A percentile compares a stretch with the other conserved stretches of the same genome.
phyloP scores from a whole-genome alignment of 2,888 invertebrate species.

The Myopa tessellatipennis region DNA sequence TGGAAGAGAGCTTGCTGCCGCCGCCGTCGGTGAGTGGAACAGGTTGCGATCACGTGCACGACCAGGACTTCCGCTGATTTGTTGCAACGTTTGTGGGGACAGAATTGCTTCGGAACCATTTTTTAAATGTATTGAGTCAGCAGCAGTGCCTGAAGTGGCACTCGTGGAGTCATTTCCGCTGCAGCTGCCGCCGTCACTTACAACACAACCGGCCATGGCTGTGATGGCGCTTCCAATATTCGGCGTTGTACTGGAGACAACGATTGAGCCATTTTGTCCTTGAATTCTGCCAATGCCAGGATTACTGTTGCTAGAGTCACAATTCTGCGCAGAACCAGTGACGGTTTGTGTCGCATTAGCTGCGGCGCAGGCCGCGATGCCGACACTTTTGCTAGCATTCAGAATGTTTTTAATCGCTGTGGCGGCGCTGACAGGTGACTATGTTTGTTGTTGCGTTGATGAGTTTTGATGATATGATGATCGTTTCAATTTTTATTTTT shows the following conservation, averaged over 20 bases:
- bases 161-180: constrained; percentile 34
- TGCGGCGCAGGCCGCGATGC: constrained; percentile 47
- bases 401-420: constrained; percentile 63
- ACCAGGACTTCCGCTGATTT: constrained; percentile 67
- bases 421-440: constrained; percentile 64
- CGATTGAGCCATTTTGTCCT: constrained; percentile 3
- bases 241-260: background rate
- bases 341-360: constrained; percentile 37
- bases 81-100: constrained; percentile 62
- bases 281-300: constrained; percentile 28
- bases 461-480: constrained; percentile 16
- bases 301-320: constrained; percentile 33
- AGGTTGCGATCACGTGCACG: constrained; percentile 68
- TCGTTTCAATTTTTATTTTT: constrained; percentile 9
- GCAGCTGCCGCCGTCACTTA: background rate
- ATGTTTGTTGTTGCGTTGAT: constrained; percentile 4
- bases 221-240: background rate
- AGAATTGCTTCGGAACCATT: constrained; percentile 47
- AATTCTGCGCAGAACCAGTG: background rate
- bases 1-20: constrained; percentile 64
- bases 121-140: constrained; percentile 43
- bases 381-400: constrained; percentile 63
- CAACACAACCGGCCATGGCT: background rate
- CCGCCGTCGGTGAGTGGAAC: constrained; percentile 64
- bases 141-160: constrained; percentile 21